A percentile compares a stretch with the other conserved stretches of the same genome.
These are phyloP conservation scores for Cliona cf. orientalis DNA, from an alignment of 37 sponge, comb jelly and placozoan genomes.

Conservation along the genomic window DNA sequence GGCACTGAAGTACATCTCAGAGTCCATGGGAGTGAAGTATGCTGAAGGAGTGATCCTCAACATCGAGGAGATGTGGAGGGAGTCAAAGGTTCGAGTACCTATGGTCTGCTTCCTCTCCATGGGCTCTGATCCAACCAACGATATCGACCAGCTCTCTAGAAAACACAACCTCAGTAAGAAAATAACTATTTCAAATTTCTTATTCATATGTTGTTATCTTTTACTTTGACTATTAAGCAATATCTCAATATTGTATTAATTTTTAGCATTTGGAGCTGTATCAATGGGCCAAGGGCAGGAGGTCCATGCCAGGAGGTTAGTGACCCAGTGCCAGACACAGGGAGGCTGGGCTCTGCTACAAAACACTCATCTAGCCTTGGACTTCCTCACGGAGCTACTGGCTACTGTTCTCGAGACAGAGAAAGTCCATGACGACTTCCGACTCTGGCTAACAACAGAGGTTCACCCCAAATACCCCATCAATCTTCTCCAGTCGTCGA, in stretches of 20 bases:
- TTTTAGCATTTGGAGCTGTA: slow-evolving; percentile 87
- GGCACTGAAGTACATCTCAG: slow-evolving; percentile 94
- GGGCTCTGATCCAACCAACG: slow-evolving; percentile 98
- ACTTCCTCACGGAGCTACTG: slow-evolving; percentile 96
- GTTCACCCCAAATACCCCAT: slow-evolving; percentile 97
- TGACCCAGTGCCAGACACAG: slow-evolving; percentile 82
- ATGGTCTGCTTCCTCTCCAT: slow-evolving; percentile 96
- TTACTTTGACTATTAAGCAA: too few species aligned
- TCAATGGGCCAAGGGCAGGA: slow-evolving; percentile 99
- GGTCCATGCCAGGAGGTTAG: slow-evolving; percentile 93
- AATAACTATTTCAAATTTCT: too few species aligned
- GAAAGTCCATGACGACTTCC: slow-evolving; percentile 85
- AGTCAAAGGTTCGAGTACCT: slow-evolving; percentile 87
- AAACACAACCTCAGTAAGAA: slow-evolving; percentile 78
- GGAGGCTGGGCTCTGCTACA: slow-evolving; percentile 99
- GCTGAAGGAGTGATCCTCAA: slow-evolving; percentile 99
- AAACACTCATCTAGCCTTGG: slow-evolving; percentile 97
- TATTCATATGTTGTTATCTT: too few species aligned
- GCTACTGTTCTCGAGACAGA: slow-evolving; percentile 89
- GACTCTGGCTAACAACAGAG: slow-evolving; percentile 98
- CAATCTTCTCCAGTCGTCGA: slow-evolving; percentile 93
- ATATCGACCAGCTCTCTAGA: slow-evolving; percentile 91
- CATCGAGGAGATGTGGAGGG: slow-evolving; percentile 92
- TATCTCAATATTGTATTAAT: too few species aligned
- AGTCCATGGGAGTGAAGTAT: slow-evolving; percentile 92